Percentiles rank a stretch among this genome's conserved stretches.
These are phyloP conservation scores for Holcopasites calliopsidis DNA, from an alignment of 1,140 invertebrate genomes.

Conservation along the genomic window DNA sequence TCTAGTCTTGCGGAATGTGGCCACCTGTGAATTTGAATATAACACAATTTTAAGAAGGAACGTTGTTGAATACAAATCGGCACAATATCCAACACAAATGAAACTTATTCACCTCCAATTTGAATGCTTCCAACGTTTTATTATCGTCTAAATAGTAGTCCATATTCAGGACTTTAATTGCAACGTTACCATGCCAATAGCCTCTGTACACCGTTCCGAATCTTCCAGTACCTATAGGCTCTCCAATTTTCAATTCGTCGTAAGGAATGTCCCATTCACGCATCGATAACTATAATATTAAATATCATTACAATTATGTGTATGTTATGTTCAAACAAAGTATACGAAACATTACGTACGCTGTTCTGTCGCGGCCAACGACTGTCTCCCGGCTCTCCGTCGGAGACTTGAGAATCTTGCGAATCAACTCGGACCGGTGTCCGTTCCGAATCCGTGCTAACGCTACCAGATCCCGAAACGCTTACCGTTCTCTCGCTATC, in stretches of 20 bases:
- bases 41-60: slow-evolving; percentile 17
- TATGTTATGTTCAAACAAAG: not conserved
- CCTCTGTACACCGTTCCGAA: slow-evolving; percentile 97
- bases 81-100: not conserved
- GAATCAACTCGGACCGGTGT: slow-evolving; percentile 91
- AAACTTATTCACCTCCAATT: slow-evolving; percentile 86
- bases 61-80: not conserved
- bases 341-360: slow-evolving; percentile 79
- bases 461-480: slow-evolving; percentile 84
- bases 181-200: slow-evolving; percentile 99
- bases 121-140: slow-evolving; percentile 95
- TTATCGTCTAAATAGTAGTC: slow-evolving; percentile 93
- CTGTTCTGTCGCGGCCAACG: slow-evolving; percentile 94
- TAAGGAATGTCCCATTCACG: slow-evolving; percentile 99
- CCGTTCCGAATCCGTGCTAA: slow-evolving; percentile 90
- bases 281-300: slow-evolving; percentile 87
- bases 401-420: slow-evolving; percentile 91
- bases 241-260: slow-evolving; percentile 93
- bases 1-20: slow-evolving; percentile 97
- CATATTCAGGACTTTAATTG: slow-evolving; percentile 98
- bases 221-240: slow-evolving; percentile 93
- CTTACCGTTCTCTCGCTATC: slow-evolving; percentile 93
- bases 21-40: slow-evolving; percentile 82
- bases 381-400: slow-evolving; percentile 82
- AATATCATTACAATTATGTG: not conserved